Evolutionary conservation across 1,140 invertebrate genomes (phyloP).

Genomic region (Neomicropteryx cornuta): DNA sequence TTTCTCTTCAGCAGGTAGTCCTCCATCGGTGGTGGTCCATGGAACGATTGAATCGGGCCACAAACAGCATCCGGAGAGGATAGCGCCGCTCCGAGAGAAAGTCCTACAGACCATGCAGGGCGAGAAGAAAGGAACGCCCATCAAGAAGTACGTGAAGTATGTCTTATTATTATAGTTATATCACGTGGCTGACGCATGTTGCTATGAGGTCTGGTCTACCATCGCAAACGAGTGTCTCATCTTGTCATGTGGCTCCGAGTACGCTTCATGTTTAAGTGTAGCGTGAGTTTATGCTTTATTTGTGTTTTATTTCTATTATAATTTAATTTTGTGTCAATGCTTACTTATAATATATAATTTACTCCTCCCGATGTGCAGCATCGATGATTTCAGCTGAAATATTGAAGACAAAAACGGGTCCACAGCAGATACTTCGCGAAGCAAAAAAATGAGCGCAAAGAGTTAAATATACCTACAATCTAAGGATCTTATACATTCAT

Average conservation of each 20-base stretch:
- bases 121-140: constrained; percentile 33
- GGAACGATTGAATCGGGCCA: constrained; percentile 38
- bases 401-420: no score
- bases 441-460: no score
- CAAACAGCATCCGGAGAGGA: constrained; percentile 89
- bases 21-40: constrained; percentile 22
- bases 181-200: no score
- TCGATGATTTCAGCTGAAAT: no score
- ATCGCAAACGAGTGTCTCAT: no score
- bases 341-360: no score
- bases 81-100: constrained; percentile 66
- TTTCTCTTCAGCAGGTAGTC: constrained; percentile 20
- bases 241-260: no score
- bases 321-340: constrained; percentile 5
- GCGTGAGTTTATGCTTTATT: constrained; percentile 6
- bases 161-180: constrained; percentile 1
- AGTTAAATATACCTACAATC: no score
- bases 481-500: no score
- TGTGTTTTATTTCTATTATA: neutral
- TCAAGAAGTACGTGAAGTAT: constrained; percentile 31
- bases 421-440: no score
- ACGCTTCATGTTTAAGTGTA: no score
- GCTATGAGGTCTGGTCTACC: neutral
- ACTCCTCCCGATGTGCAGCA: no score
- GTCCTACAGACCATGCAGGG: constrained; percentile 31